Base-by-base conservation (phyloP, 2,113 vertebrate genomes). In the Anseranas semipalmata region DNA sequence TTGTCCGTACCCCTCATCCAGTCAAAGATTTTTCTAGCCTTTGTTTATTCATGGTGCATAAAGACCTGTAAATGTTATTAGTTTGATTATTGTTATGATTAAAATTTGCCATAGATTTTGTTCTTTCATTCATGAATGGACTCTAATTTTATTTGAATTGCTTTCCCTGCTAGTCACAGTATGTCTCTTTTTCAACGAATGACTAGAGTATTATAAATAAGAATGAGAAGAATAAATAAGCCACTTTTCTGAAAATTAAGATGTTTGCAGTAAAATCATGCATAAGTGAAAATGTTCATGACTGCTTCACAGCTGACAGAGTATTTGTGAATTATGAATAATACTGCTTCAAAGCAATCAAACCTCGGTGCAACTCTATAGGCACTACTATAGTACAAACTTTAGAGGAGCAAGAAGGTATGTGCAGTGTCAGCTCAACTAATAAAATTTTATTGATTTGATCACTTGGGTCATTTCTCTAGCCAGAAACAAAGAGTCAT, bases 301-400 rank as follows among this genome's bases (percentile, higher is more conserved):
- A 76, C 10, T 45, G 50, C 33, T 73, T 74, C 32, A 41, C 63
- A 78, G 33, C 27, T 84, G 76, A 74, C 15, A 72, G 53, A 67
- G 20, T 16, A 11, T 85, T 32, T 82, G 50, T n/a, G 30, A 85
- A 14, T 62, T 77, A 67, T 1, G 0, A 52, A 63, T 43, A 60
- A 30, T 16, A 79, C 6, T 65, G 22, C 13, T 59, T 55, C 66
- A 73, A 78, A 74, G 35, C 24, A 32, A 62, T 56, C 71, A 75
- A 39, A 82, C 19, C 10, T 85, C 1, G 0, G 4, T 53, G 9
- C 16, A 39, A 37, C 4, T 33, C 7, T 53, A 35, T 18, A 41
- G 63, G 7, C 28, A 43, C 25, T 53, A 37, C 24, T n/a, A 32
- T 18, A 73, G 27, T 28, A n/a, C 53, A 85, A 85, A 37, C 17